A percentile compares a stretch with the other conserved stretches of the same genome.
phyloP scores from a whole-genome alignment of 53 echinoderm and acorn worm species.

The Echinometra lucunter region DNA sequence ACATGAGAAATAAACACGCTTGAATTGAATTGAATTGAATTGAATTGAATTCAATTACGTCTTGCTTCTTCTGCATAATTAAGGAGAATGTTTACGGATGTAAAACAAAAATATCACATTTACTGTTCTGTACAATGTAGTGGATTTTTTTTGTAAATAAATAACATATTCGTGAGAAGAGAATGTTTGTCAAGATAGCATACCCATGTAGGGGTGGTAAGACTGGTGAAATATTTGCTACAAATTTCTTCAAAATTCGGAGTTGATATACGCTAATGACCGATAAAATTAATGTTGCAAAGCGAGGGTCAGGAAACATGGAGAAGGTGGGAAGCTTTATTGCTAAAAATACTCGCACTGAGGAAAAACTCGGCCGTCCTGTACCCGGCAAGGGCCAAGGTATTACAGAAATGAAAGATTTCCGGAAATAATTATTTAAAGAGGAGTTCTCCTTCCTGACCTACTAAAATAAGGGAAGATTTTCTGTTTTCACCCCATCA shows the following conservation, averaged over 20 bases:
- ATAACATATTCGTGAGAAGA: background rate
- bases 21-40: too few species aligned
- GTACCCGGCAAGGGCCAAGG: background rate
- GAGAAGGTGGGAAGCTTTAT: too few species aligned
- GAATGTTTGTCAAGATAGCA: background rate
- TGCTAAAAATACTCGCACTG: background rate
- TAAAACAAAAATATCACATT: too few species aligned
- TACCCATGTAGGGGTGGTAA: background rate
- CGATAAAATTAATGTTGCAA: background rate
- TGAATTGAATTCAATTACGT: too few species aligned
- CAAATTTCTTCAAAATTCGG: background rate
- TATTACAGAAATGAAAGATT: constrained; percentile 34
- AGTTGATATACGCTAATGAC: background rate
- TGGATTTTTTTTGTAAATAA: background rate
- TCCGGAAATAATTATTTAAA: constrained; percentile 26
- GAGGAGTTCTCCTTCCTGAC: constrained; percentile 32
- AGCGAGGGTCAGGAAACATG: background rate
- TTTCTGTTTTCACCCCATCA: background rate
- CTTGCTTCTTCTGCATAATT: too few species aligned
- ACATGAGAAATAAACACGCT: too few species aligned
- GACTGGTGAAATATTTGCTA: background rate
- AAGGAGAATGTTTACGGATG: too few species aligned
- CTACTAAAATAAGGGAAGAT: background rate
- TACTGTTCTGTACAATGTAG: too few species aligned
- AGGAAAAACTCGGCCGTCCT: constrained; percentile 11